Percentiles rank a stretch among this genome's conserved stretches.
These are phyloP conservation scores for Gortyna flavago DNA, from an alignment of 2,888 invertebrate genomes.

Conservation along the genomic window DNA sequence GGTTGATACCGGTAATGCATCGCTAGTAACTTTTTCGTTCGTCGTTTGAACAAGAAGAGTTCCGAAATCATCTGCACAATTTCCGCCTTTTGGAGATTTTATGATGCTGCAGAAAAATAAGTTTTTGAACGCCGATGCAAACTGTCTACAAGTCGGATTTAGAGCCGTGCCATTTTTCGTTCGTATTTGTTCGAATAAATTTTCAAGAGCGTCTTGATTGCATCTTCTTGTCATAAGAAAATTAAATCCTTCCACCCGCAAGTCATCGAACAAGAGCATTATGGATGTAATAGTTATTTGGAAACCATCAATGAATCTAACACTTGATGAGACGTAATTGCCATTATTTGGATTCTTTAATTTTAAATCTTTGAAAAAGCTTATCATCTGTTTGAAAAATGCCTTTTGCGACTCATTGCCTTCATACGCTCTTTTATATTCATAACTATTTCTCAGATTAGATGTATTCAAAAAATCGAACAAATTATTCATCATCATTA, in stretches of 20 bases:
- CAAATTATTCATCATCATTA: conserved; percentile 20
- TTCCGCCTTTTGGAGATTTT: no score
- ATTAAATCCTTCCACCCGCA: conserved; percentile 15
- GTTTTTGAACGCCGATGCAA: conserved; percentile 34
- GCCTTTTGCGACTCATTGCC: conserved; percentile 8
- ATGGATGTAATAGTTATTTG: conserved; percentile 36
- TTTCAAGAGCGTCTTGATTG: conserved; percentile 35
- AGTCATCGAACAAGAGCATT: conserved; percentile 34
- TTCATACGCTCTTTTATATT: neutral
- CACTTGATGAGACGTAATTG: conserved; percentile 9
- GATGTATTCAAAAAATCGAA: conserved; percentile 28
- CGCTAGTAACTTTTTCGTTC: no score
- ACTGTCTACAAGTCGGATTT: conserved; percentile 38
- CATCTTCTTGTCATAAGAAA: conserved; percentile 1
- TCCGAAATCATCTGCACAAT: no score
- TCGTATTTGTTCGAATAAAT: conserved; percentile 40
- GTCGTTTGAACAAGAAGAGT: no score
- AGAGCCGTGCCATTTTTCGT: conserved; percentile 32
- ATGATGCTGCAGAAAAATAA: conserved; percentile 19
- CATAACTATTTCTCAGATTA: conserved; percentile 1
- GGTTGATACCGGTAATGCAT: no score
- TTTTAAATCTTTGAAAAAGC: conserved; percentile 2
- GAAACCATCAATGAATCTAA: conserved; percentile 30
- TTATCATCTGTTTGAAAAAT: conserved; percentile 6
- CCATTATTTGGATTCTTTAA: conserved; percentile 20